Conservation (phyloP, 2,797 vertebrate genomes). For the Borostomias antarcticus region DNA sequence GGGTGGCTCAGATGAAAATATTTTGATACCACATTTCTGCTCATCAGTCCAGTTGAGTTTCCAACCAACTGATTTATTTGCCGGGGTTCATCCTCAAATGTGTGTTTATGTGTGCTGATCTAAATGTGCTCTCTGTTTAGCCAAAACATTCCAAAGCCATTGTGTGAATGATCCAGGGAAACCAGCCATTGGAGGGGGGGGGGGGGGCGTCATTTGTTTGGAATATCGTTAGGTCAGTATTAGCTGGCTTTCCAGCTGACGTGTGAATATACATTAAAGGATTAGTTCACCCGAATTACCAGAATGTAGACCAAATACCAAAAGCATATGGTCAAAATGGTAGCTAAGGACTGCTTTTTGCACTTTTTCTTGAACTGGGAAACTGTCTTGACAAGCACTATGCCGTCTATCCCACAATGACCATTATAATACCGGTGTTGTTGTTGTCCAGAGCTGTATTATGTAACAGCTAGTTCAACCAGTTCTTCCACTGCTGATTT, state of each 20-base stretch:
- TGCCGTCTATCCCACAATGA: neutral
- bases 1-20: too few species aligned
- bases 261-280: too few species aligned
- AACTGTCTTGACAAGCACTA: neutral
- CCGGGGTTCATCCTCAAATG: neutral
- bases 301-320: too few species aligned
- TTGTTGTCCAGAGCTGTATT: constrained; percentile 4
- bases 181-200: neutral
- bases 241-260: neutral
- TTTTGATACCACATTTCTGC: too few species aligned
- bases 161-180: constrained; percentile 14
- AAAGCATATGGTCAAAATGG: too few species aligned
- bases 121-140: constrained; percentile 11
- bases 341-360: too few species aligned
- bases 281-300: neutral
- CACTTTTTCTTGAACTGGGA: too few species aligned
- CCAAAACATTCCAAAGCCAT: neutral
- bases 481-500: constrained; percentile 10
- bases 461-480: constrained; percentile 5
- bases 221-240: constrained; percentile 12
- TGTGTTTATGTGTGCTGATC: neutral
- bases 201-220: constrained; percentile 5
- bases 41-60: too few species aligned
- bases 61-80: neutral
- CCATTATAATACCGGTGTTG: neutral